phyloP scores from a whole-genome alignment of 2,113 vertebrate genomes.

The Saguinus midas region DNA sequence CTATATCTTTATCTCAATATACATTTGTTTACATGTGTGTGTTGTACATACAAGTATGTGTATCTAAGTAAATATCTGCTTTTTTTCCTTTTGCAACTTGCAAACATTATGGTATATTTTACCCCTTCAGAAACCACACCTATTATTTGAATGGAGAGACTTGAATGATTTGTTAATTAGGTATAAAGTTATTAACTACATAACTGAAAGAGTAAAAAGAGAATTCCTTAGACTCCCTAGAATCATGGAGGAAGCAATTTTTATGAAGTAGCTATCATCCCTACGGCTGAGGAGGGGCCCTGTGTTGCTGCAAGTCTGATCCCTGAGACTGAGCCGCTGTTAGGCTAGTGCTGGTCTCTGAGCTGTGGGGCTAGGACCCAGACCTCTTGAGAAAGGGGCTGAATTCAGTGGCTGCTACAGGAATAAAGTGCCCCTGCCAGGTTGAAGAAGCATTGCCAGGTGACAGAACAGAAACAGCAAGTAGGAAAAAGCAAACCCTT shows the following conservation, averaged over 20 bases:
- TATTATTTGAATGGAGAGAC: background rate
- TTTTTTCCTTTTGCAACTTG: background rate
- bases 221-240: background rate
- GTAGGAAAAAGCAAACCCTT: background rate
- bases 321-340: background rate
- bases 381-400: background rate
- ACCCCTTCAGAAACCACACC: background rate
- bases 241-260: background rate
- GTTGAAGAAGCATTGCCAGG: background rate
- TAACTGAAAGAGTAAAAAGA: background rate
- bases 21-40: background rate
- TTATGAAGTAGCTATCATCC: background rate
- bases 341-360: background rate
- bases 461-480: background rate
- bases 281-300: background rate
- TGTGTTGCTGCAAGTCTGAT: background rate
- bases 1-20: background rate
- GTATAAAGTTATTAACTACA: background rate
- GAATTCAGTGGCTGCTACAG: background rate
- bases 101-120: background rate
- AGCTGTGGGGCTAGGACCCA: background rate
- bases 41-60: background rate
- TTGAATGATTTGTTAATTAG: background rate
- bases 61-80: background rate
- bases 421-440: background rate